Conservation (phyloP, 30 jellyfish, hydroid and myxozoan genomes). For the Chironex yamaguchii region DNA sequence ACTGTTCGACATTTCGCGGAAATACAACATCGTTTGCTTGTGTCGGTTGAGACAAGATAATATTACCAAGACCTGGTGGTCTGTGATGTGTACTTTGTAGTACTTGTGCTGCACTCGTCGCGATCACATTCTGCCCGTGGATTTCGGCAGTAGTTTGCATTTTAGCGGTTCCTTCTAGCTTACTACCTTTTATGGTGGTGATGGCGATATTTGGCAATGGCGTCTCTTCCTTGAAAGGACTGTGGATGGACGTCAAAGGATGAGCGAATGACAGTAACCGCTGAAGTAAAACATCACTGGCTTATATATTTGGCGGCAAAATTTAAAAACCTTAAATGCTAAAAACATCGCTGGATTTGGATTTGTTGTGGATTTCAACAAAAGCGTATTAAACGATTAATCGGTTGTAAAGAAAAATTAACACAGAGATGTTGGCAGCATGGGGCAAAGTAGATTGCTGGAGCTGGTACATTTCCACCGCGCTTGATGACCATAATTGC, state of each 20-base stretch:
- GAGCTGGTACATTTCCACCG: too few relatives aligned
- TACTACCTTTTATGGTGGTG: conserved; percentile 81
- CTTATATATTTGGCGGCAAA: too few relatives aligned
- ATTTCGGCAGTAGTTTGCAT: conserved; percentile 55
- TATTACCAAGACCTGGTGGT: neutral
- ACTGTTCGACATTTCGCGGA: neutral
- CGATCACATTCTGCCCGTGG: neutral
- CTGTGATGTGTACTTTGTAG: neutral
- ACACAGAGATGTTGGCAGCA: too few relatives aligned
- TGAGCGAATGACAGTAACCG: too few relatives aligned
- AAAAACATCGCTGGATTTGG: too few relatives aligned
- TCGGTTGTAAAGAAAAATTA: too few relatives aligned
- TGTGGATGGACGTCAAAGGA: neutral
- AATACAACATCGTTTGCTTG: neutral
- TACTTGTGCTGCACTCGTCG: neutral
- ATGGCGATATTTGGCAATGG: conserved; percentile 79
- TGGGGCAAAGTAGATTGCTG: too few relatives aligned
- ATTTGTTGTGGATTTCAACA: too few relatives aligned
- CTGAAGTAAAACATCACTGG: too few relatives aligned
- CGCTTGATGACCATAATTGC: too few relatives aligned
- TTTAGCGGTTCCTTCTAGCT: conserved; percentile 25
- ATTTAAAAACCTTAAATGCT: too few relatives aligned
- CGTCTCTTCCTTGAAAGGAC: conserved; percentile 16
- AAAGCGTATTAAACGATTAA: too few relatives aligned
- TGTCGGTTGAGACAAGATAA: neutral